Percentiles rank a stretch among this genome's conserved stretches.
Conservation (phyloP, 1,140 invertebrate genomes). For the Bombus sylvicola region DNA sequence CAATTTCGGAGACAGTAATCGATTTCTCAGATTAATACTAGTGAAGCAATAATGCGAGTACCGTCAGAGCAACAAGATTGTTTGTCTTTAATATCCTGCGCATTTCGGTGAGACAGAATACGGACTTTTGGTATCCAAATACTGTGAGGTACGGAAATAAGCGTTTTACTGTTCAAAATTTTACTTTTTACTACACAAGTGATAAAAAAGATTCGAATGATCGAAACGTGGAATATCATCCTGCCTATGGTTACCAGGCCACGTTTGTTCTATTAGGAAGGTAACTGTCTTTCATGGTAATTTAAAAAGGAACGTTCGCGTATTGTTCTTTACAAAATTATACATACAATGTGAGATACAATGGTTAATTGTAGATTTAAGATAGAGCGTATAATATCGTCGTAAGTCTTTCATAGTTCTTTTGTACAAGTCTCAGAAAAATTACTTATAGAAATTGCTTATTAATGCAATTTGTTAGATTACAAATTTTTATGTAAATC, state of each 20-base stretch:
- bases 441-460: too few species aligned
- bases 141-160: background rate
- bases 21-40: background rate
- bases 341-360: background rate
- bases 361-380: background rate
- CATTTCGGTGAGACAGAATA: background rate
- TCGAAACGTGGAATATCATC: background rate
- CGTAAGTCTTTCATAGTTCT: background rate
- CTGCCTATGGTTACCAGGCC: background rate
- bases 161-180: background rate
- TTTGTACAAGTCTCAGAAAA: too few species aligned
- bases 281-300: background rate
- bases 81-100: conserved; percentile 9
- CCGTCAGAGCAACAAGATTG: background rate
- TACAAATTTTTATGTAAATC: too few species aligned
- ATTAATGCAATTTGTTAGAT: too few species aligned
- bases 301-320: background rate
- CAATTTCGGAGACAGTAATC: background rate
- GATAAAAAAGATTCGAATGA: background rate
- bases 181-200: background rate
- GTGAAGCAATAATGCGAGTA: background rate
- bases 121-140: background rate
- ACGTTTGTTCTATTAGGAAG: background rate
- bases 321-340: background rate
- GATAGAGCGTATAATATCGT: background rate